Base-by-base conservation (phyloP, 2,888 invertebrate genomes). In the Archips crataeganus region DNA sequence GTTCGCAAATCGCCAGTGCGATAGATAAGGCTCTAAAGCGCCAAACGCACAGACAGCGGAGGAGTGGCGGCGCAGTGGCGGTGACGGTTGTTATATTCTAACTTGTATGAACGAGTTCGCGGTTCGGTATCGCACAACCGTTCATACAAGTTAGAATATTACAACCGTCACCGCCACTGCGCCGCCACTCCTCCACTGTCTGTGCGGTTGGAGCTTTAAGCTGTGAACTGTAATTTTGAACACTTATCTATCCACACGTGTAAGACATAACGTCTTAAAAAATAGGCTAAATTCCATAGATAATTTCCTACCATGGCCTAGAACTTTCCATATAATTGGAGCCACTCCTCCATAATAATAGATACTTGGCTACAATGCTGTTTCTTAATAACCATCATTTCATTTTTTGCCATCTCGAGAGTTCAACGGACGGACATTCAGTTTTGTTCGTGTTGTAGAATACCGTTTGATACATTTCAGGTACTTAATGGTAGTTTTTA, bases 321-420 rank as follows among this genome's bases (percentile, higher is more conserved):
- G 34, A 51, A 51, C 75, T 75, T 75, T 75, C 75, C 51, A 67
- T 51, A 70, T 74, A 75, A 75, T 75, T 70, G 60, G 66, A 66
- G 49, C 67, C 67, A 75, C 70, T 74, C 70, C 70, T 51, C 62
- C 47, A 49, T 75, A 74, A 71, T 66, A 63, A 64, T 49, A 63
- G 47, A 63, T 9, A 32, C 59, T 49, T 32, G 63, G 63, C 61
- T 61, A 57, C 66, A 34, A 61, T 67, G 71, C 67, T 61, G 59
- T 65, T 72, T 67, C 66, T 61, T 61, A 66, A 67, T 67, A 63
- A 47, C 63, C 63, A 47, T 63, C 45, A 57, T 57, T 57, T 32
- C 32, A 61, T 61, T 23, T 65, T 15, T 65, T 65, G 63, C 63
- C 47, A 9, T 23, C 63, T 47, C 11, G 4, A 32, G 13, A 47